Evolutionary conservation across 2,113 vertebrate species (phyloP).

Genomic region (Trogon melanurus): DNA sequence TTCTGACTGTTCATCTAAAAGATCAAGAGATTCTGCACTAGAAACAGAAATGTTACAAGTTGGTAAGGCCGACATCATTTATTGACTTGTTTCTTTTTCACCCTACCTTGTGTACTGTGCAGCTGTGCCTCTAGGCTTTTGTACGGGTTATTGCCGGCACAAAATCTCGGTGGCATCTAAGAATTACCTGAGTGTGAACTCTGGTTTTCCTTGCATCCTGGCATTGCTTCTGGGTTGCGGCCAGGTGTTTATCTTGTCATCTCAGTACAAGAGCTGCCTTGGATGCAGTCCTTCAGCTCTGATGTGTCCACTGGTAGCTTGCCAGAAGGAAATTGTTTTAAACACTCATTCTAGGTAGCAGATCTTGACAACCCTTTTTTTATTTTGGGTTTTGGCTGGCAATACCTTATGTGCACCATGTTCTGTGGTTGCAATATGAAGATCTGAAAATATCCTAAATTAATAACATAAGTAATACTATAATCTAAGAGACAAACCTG

Average conservation of each 20-base stretch:
- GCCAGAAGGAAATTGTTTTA: no score
- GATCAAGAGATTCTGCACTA: neutral
- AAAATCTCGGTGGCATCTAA: neutral
- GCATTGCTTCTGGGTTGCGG: neutral
- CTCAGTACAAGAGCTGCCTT: neutral
- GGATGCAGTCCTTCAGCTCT: no score
- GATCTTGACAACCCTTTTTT: no score
- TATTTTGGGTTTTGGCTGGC: no score
- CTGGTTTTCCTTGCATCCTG: neutral
- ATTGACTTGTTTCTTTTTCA: neutral
- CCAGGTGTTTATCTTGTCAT: neutral
- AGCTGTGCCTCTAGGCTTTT: neutral
- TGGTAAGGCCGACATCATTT: conserved; percentile 60
- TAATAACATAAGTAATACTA: no score
- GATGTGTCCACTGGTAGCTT: no score
- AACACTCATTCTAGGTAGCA: no score
- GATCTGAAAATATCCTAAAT: no score
- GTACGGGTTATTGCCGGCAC: neutral
- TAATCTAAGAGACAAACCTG: no score
- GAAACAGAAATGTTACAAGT: conserved; percentile 43
- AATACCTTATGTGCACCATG: no score
- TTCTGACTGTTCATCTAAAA: neutral
- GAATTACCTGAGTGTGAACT: neutral
- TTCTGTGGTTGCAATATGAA: no score
- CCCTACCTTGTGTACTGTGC: neutral